phyloP scores from a whole-genome alignment of 2,113 vertebrate species.

The Neofelis nebulosa region DNA sequence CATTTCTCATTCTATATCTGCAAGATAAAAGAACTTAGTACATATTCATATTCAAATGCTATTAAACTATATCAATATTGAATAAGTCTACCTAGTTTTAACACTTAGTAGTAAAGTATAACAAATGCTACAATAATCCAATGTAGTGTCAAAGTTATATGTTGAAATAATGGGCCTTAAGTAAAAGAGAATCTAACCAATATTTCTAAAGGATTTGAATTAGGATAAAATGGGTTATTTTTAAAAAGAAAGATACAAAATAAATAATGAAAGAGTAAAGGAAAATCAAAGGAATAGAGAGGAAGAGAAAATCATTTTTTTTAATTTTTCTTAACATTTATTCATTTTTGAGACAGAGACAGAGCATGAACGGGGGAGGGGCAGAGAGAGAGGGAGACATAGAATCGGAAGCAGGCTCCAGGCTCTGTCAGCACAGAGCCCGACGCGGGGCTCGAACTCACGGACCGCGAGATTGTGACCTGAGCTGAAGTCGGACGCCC shows the following conservation, averaged over 20 bases:
- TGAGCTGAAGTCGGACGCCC: no score
- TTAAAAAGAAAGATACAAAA: neutral
- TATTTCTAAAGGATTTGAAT: neutral
- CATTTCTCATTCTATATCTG: neutral
- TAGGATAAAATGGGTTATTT: neutral
- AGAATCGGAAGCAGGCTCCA: no score
- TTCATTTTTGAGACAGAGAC: no score
- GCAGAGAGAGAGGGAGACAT: no score
- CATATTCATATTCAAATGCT: neutral
- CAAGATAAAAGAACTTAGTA: neutral
- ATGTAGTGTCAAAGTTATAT: neutral
- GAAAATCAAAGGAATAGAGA: neutral
- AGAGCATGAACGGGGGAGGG: no score
- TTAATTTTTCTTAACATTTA: no score
- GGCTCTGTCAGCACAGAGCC: no score
- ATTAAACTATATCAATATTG: constrained; percentile 34
- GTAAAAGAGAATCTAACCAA: neutral
- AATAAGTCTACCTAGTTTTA: neutral
- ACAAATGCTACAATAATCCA: neutral
- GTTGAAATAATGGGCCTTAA: neutral
- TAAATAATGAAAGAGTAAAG: neutral
- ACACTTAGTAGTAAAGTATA: neutral
- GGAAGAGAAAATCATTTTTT: neutral
- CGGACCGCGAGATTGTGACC: no score
- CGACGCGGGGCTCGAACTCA: no score